Base-by-base conservation (phyloP, 2,888 invertebrate species). In the Drosophila rellima region DNA sequence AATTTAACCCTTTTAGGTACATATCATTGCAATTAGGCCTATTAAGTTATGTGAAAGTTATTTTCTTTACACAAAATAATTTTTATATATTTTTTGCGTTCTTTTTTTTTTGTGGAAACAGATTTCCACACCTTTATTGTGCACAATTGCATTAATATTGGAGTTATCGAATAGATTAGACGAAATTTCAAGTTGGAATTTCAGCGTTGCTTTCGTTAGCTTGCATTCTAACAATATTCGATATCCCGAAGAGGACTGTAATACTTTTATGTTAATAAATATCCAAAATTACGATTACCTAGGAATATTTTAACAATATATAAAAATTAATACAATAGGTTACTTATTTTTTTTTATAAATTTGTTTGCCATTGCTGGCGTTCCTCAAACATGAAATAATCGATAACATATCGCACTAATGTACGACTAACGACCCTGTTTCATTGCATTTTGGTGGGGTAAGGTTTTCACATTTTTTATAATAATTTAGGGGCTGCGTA, bases 51-150 rank as follows among this genome's bases (percentile, higher is more conserved):
- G 55, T 40, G 40, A 65, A 63, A 63, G 47, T 37, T 69, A 69
- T 51, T 31, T 50, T 1, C 47, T 26, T 40, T 67, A 40, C 33
- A 74, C 37, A 18, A 8, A 61, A 42, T 44, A 55, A 40, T 26
- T 29, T 29, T 60, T 44, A 20, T 66, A 48, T 70, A 57, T 54
- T 66, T 87, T 61, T 74, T 70, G 62, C 56, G 47, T 64, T 65
- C 50, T 70, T 67, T 48, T 82, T 68, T 69, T 77, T 72, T 88
- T 73, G 77, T 71, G 65, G 69, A 80, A 76, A 69, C 73, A 61
- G 71, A 88, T 88, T 82, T 88, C 87, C 82, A 83, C 82, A 83
- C 82, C 82, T 82, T 88, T 85, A 80, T 70, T 76, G 66, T 82
- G n/a, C n/a, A n/a, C n/a, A n/a, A n/a, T 56, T 72, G 57, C 61